Evolutionary conservation across 2,888 invertebrate species (phyloP).

Genomic region (Gnatocerus cornutus): DNA sequence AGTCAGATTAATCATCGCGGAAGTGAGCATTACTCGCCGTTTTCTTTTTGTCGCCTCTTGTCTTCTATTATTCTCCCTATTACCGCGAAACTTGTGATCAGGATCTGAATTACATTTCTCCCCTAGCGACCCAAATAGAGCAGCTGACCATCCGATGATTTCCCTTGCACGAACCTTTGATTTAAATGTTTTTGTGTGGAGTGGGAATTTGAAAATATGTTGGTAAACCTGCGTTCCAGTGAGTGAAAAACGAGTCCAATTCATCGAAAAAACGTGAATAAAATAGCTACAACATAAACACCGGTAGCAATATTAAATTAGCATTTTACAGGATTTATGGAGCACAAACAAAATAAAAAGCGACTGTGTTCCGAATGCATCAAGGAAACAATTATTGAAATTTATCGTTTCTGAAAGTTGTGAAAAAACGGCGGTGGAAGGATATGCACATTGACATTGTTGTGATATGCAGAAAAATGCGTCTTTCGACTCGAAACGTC

Average conservation of each 20-base stretch:
- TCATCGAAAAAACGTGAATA: constrained; percentile 20
- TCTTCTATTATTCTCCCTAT: too few relatives aligned
- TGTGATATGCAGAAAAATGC: constrained; percentile 57
- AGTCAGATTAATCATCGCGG: too few relatives aligned
- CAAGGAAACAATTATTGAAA: constrained; percentile 48
- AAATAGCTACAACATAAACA: constrained; percentile 31
- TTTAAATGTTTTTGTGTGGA: constrained; percentile 1
- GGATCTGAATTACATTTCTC: too few relatives aligned
- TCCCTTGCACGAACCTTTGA: constrained; percentile 3
- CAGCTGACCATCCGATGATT: constrained; percentile 1
- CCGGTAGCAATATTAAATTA: constrained; percentile 41
- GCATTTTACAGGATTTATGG: constrained; percentile 34
- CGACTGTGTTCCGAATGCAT: constrained; percentile 37
- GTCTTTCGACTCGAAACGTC: constrained; percentile 48
- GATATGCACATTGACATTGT: constrained; percentile 37
- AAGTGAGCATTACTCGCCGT: too few relatives aligned
- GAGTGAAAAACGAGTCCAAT: constrained; percentile 17
- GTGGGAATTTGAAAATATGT: constrained; percentile 7
- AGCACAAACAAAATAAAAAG: constrained; percentile 27
- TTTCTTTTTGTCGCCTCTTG: too few relatives aligned
- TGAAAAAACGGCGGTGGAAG: constrained; percentile 28
- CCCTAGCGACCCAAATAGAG: constrained; percentile 5
- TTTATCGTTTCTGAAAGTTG: constrained; percentile 46
- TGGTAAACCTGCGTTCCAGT: constrained; percentile 6
- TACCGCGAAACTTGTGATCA: too few relatives aligned